Evolutionary conservation across 2,113 vertebrate species (phyloP), one percentile per base, ranked within the genome.

Genomic region (Callopanchax toddi): DNA sequence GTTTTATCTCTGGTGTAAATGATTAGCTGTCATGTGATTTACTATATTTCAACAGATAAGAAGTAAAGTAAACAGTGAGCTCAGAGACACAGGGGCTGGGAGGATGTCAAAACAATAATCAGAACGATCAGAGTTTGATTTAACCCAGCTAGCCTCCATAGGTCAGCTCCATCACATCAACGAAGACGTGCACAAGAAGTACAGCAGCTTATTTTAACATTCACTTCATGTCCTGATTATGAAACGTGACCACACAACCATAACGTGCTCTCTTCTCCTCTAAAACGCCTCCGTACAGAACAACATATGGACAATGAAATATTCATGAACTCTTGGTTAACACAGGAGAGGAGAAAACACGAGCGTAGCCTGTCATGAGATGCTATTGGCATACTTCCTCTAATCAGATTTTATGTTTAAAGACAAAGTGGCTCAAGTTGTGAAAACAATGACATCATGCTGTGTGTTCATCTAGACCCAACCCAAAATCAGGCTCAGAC

Each of bases 371-470:
- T 71, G 79, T 80, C 72, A 56, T 71, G 81, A 76, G 81, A 81
- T 40, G 44, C 59, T 70, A 85, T 61, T 66, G 76, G 68, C 48
- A 57, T 87, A 87, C 86, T 86, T 86, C 73, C 85, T 76, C 76
- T 83, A 86, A 87, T 86, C 78, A 76, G 67, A 85, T 86, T 79
- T 80, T 74, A 75, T 78, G 79, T 90, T 82, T 85, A 82, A 86
- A 7, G 23, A 81, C 81, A 87, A 78, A 87, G 73, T 70, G 85
- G 60, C 81, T 86, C 71, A 83, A 85, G 79, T 88, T 86, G 85
- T 86, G 84, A 83, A 90, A 90, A 87, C 81, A 83, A 82, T 87
- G 79, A 90, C 86, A 83, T 88, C 86, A 87, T 72, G n/a, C 61
- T 61, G 67, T 59, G 68, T 51, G 64, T 45, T 84, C 73, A 63